phyloP scores from a whole-genome alignment of 1,140 invertebrate species.

The Cylas formicarius region DNA sequence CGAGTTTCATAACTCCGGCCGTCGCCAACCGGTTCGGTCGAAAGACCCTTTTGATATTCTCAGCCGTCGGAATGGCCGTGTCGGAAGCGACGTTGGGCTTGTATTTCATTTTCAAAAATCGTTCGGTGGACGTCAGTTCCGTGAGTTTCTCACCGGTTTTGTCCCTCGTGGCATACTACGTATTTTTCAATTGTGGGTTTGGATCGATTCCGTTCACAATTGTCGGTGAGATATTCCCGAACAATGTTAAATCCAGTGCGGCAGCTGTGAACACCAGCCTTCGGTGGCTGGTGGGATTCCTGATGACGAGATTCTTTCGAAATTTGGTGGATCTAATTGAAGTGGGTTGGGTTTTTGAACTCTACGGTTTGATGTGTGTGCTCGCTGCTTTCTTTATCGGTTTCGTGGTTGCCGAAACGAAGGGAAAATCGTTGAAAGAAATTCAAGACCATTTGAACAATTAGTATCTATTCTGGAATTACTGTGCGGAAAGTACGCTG shows the following conservation, averaged over 20 bases:
- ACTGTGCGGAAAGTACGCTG: no score
- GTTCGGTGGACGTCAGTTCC: constrained; percentile 13
- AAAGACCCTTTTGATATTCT: constrained; percentile 60
- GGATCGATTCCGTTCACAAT: constrained; percentile 78
- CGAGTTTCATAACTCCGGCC: constrained; percentile 16
- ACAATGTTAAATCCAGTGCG: constrained; percentile 64
- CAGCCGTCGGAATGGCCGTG: constrained; percentile 52
- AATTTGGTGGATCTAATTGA: constrained; percentile 52
- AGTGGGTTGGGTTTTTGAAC: constrained; percentile 66
- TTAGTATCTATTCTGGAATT: no score
- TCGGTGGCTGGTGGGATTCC: constrained; percentile 64
- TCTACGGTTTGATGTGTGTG: constrained; percentile 53
- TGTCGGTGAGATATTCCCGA: constrained; percentile 71
- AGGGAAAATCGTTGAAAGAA: constrained; percentile 24
- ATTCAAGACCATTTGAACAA: constrained; percentile 18
- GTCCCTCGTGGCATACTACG: constrained; percentile 22
- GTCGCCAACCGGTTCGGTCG: constrained; percentile 69
- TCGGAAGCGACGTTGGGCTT: constrained; percentile 27
- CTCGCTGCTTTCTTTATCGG: constrained; percentile 16
- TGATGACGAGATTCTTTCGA: constrained; percentile 58
- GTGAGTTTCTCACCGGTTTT: constrained; percentile 22
- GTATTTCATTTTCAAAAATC: constrained; percentile 28
- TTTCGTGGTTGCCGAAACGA: constrained; percentile 22
- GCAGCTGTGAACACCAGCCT: constrained; percentile 69
- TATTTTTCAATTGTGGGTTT: constrained; percentile 47